Evolutionary conservation across 2,888 invertebrate species (phyloP).

Genomic region (Coleophora flavipennella): DNA sequence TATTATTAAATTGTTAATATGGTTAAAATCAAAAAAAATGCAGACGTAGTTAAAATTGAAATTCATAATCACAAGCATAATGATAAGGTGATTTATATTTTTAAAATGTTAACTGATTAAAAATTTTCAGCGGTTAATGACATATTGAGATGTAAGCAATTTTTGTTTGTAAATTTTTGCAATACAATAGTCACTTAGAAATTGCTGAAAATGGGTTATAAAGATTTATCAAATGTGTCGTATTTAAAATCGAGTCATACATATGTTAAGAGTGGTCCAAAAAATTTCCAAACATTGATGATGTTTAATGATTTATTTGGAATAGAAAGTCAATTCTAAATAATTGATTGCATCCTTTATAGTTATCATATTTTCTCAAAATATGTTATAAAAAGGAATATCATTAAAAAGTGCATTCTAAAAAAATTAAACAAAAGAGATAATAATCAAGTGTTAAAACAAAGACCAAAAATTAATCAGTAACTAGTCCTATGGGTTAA

Average conservation of each 20-base stretch:
- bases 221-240: conserved; percentile 31
- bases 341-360: conserved; percentile 31
- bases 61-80: conserved; percentile 50
- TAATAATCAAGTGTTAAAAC: conserved; percentile 8
- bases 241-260: conserved; percentile 58
- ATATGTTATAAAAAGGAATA: conserved; percentile 49
- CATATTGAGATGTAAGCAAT: too few relatives aligned
- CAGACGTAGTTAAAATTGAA: conserved; percentile 36
- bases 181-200: neutral
- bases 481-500: conserved; percentile 36
- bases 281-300: conserved; percentile 28
- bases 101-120: conserved; percentile 65
- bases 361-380: conserved; percentile 49
- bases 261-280: conserved; percentile 34
- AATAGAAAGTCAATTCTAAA: conserved; percentile 33
- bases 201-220: conserved; percentile 17
- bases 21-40: conserved; percentile 70
- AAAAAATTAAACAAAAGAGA: conserved; percentile 15
- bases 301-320: conserved; percentile 28
- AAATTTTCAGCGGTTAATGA: conserved; percentile 29
- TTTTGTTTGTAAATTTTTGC: too few relatives aligned
- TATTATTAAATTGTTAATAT: conserved; percentile 48
- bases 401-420: conserved; percentile 9
- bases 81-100: conserved; percentile 33
- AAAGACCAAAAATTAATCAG: conserved; percentile 40